Evolutionary conservation across 1,140 invertebrate genomes (phyloP).

Genomic region (Drosophila carrolli): DNA sequence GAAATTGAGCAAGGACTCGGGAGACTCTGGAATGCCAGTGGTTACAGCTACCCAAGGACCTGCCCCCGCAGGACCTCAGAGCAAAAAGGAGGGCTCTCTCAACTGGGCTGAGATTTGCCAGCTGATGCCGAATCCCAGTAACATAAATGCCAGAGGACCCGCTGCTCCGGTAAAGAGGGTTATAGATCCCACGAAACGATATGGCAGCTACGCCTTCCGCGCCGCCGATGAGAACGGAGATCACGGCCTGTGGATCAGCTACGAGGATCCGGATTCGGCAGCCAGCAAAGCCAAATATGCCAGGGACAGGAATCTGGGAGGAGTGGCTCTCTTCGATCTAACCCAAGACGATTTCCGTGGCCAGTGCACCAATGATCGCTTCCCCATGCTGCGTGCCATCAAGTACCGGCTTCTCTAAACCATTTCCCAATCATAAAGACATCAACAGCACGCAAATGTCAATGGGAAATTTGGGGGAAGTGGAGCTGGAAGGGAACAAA

Average conservation of each 20-base stretch:
- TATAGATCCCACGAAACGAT: conserved; percentile 90
- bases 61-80: conserved; percentile 88
- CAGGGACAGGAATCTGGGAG: conserved; percentile 90
- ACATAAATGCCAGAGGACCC: conserved; percentile 86
- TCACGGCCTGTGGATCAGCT: conserved; percentile 94
- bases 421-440: conserved; percentile 17
- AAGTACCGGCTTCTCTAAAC: conserved; percentile 86
- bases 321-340: conserved; percentile 92
- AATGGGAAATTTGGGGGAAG: conserved; percentile 1
- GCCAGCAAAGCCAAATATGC: conserved; percentile 92
- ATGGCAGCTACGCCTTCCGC: conserved; percentile 91
- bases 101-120: conserved; percentile 93
- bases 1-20: conserved; percentile 90
- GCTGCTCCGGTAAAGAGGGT: conserved; percentile 88
- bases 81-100: conserved; percentile 89
- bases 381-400: conserved; percentile 89
- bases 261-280: conserved; percentile 94
- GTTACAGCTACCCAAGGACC: conserved; percentile 87
- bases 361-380: conserved; percentile 91
- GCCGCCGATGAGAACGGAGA: conserved; percentile 88
- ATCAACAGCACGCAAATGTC: conserved; percentile 40
- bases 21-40: conserved; percentile 90
- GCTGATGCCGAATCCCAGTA: conserved; percentile 88
- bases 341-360: conserved; percentile 94
- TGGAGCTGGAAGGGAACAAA: conserved; percentile 23